These are phyloP conservation scores for Epinephelus fuscoguttatus DNA, from an alignment of 2,113 vertebrate genomes.

Conservation along the genomic window DNA sequence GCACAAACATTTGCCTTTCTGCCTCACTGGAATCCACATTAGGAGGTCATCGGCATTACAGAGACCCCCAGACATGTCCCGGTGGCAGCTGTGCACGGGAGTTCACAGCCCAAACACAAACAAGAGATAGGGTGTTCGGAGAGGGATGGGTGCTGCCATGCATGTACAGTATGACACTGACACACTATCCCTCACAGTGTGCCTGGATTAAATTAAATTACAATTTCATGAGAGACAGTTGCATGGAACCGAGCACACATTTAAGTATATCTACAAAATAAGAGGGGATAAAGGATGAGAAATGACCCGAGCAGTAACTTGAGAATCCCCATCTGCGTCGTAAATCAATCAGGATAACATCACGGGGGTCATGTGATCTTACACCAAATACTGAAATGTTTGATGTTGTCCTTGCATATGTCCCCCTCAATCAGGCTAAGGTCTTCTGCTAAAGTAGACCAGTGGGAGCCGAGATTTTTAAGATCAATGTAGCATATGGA, in stretches of 20 bases:
- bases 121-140: conserved; percentile 58
- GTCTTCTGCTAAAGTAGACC: conserved; percentile 65
- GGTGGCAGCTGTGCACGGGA: conserved; percentile 72
- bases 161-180: conserved; percentile 39
- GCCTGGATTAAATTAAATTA: conserved; percentile 42
- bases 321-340: conserved; percentile 56
- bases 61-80: conserved; percentile 52
- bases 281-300: conserved; percentile 21
- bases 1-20: conserved; percentile 76
- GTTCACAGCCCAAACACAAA: conserved; percentile 71
- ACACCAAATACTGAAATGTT: conserved; percentile 58
- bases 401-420: conserved; percentile 75
- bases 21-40: conserved; percentile 79
- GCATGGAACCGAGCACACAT: conserved; percentile 33
- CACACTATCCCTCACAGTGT: conserved; percentile 12
- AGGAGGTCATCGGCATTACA: conserved; percentile 72
- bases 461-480: conserved; percentile 67
- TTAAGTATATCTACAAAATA: conserved; percentile 32
- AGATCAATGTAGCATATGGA: conserved; percentile 80
- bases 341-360: conserved; percentile 71
- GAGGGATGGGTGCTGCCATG: conserved; percentile 42
- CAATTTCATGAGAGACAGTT: conserved; percentile 37
- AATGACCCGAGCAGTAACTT: conserved; percentile 53
- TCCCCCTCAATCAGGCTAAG: conserved; percentile 67
- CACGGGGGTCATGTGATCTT: conserved; percentile 52